A percentile compares a stretch with the other conserved stretches of the same genome.
Evolutionary conservation across 2,888 invertebrate genomes (phyloP).

Genomic region (Cataglyphis albicans): DNA sequence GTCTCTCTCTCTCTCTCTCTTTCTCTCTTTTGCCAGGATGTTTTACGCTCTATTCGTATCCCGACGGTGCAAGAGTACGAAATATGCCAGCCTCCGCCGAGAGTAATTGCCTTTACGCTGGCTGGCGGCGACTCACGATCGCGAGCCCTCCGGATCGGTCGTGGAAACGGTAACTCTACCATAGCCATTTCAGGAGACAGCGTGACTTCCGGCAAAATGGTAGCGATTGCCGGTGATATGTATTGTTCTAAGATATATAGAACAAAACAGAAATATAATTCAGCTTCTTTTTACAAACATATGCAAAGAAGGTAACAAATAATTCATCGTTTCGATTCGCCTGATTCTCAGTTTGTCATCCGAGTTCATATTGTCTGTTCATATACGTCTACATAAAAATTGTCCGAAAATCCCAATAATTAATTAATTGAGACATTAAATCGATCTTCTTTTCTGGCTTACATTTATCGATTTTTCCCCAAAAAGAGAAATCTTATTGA

Average conservation of each 20-base stretch:
- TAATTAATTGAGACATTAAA: background rate
- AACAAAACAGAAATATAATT: conserved; percentile 4
- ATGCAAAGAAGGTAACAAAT: background rate
- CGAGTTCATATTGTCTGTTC: background rate
- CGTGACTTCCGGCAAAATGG: conserved; percentile 62
- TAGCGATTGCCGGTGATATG: conserved; percentile 29
- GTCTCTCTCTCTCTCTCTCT: background rate
- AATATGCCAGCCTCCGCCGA: conserved; percentile 25
- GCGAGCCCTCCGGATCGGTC: conserved; percentile 25
- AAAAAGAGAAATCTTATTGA: background rate
- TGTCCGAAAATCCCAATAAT: background rate
- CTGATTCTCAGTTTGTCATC: background rate
- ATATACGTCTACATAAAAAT: background rate
- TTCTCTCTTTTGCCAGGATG: conserved; percentile 1
- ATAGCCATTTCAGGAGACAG: conserved; percentile 28
- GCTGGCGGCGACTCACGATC: conserved; percentile 44
- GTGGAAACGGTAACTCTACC: conserved; percentile 50
- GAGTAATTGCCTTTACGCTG: conserved; percentile 48
- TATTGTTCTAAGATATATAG: background rate
- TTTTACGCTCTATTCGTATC: conserved; percentile 34
- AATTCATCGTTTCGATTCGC: background rate
- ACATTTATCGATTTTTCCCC: background rate
- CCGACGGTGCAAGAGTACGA: conserved; percentile 36
- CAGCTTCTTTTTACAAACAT: background rate
- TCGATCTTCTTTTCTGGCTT: background rate